Percentiles rank a stretch among this genome's conserved stretches.
phyloP scores from a whole-genome alignment of 2,888 invertebrate genomes.

The Chymomyza fuscimana region DNA sequence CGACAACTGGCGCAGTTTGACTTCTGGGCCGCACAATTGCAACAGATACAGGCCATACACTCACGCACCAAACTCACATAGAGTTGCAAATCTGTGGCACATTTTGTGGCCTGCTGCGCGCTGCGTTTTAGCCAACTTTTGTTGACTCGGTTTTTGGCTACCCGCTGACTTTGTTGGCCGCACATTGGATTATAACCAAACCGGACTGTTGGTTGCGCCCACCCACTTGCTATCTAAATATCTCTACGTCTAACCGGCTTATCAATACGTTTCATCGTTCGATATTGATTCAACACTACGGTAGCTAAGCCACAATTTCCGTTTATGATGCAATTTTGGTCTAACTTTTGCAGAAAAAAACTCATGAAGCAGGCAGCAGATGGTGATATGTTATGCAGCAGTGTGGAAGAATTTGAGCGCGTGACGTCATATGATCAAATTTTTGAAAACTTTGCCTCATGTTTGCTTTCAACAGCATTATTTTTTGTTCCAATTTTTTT shows the following conservation, averaged over 20 bases:
- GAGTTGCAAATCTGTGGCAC: slow-evolving; percentile 31
- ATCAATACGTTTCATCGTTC: slow-evolving; percentile 43
- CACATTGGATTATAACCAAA: slow-evolving; percentile 49
- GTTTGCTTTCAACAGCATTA: too few relatives aligned
- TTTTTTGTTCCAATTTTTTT: too few relatives aligned
- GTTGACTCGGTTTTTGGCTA: slow-evolving; percentile 28
- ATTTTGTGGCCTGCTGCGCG: slow-evolving; percentile 49
- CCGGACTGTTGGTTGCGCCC: slow-evolving; percentile 33
- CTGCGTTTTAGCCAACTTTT: slow-evolving; percentile 43
- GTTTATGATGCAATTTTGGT: slow-evolving; percentile 22
- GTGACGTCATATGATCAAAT: too few relatives aligned
- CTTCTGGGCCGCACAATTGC: slow-evolving; percentile 49
- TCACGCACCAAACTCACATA: slow-evolving; percentile 19
- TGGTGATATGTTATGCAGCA: too few relatives aligned
- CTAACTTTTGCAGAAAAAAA: background rate
- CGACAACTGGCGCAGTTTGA: slow-evolving; percentile 69
- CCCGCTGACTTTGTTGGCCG: slow-evolving; percentile 58
- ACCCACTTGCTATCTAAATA: slow-evolving; percentile 36
- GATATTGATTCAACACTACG: slow-evolving; percentile 56
- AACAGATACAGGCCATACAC: slow-evolving; percentile 12
- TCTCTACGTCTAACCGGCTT: slow-evolving; percentile 15
- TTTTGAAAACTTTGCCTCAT: too few relatives aligned
- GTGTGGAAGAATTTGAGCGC: too few relatives aligned
- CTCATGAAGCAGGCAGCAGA: too few relatives aligned
- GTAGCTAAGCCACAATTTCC: slow-evolving; percentile 63